Percentiles rank a stretch among this genome's conserved stretches.
These are phyloP conservation scores for Riptortus pedestris DNA, from an alignment of 1,140 invertebrate species.

Conservation along the genomic window DNA sequence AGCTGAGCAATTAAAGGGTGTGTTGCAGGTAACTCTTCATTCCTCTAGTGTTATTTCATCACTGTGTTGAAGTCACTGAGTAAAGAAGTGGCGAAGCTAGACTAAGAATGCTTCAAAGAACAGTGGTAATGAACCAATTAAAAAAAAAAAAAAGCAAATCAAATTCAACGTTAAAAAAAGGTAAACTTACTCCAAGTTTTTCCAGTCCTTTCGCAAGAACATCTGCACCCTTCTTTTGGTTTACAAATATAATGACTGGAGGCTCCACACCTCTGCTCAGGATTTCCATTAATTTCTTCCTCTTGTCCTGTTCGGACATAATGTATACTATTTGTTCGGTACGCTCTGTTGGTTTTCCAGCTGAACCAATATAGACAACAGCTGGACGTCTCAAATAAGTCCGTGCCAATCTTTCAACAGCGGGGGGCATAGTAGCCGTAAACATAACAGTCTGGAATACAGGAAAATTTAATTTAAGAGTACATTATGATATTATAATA, in stretches of 20 bases:
- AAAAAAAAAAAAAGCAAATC: no score
- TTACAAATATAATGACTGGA: conserved; percentile 98
- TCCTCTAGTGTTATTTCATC: no score
- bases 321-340: conserved; percentile 97
- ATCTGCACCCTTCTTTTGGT: conserved; percentile 99
- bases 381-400: conserved; percentile 91
- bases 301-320: conserved; percentile 87
- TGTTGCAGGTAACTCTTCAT: no score
- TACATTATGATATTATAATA: conserved; percentile 16
- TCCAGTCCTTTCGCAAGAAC: conserved; percentile 92
- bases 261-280: conserved; percentile 79
- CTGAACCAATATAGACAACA: conserved; percentile 96
- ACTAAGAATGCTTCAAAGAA: no score
- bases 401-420: conserved; percentile 89
- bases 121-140: no score
- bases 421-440: conserved; percentile 98
- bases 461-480: conserved; percentile 6
- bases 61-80: no score
- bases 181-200: conserved; percentile 71
- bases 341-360: conserved; percentile 94
- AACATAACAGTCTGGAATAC: conserved; percentile 97
- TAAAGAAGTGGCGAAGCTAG: no score
- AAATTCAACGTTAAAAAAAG: no score
- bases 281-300: conserved; percentile 78
- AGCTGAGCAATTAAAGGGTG: no score